Conservation (phyloP, 1,140 invertebrate genomes). For the Ceratina australensis region DNA sequence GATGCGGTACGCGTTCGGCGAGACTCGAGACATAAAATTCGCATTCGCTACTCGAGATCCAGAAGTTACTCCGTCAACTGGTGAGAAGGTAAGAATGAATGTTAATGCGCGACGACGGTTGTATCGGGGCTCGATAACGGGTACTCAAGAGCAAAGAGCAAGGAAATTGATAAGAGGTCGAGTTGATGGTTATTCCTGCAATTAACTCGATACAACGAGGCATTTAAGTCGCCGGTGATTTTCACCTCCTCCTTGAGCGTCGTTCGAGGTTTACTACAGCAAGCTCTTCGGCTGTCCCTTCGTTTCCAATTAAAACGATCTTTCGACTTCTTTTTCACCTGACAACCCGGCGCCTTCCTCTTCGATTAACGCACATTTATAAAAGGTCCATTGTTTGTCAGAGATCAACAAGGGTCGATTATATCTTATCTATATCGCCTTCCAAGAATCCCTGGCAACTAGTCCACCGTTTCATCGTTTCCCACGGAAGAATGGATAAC, state of each 20-base stretch:
- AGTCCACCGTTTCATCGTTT: neutral
- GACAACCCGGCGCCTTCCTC: neutral
- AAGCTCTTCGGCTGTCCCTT: slow-evolving; percentile 12
- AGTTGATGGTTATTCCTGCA: slow-evolving; percentile 67
- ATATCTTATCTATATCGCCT: neutral
- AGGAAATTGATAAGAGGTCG: slow-evolving; percentile 57
- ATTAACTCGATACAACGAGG: slow-evolving; percentile 64
- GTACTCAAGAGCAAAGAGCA: neutral
- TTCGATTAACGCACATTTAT: slow-evolving; percentile 13
- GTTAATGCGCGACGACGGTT: neutral
- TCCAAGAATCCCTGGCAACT: slow-evolving; percentile 2
- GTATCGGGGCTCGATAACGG: neutral
- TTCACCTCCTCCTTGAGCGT: slow-evolving; percentile 35
- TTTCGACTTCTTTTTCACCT: slow-evolving; percentile 15
- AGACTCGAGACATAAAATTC: slow-evolving; percentile 57
- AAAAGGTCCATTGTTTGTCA: slow-evolving; percentile 9
- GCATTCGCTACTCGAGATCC: slow-evolving; percentile 39
- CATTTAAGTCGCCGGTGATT: slow-evolving; percentile 54
- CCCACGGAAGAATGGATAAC: neutral
- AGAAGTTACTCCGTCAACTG: neutral
- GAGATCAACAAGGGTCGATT: slow-evolving; percentile 28
- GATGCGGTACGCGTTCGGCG: slow-evolving; percentile 47
- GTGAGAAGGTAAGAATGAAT: neutral
- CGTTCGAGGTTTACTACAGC: slow-evolving; percentile 34
- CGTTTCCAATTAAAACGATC: slow-evolving; percentile 59